Percentiles rank a stretch among this genome's conserved stretches.
phyloP scores from a whole-genome alignment of 2,888 invertebrate genomes.

The Linnaemya vulpina region DNA sequence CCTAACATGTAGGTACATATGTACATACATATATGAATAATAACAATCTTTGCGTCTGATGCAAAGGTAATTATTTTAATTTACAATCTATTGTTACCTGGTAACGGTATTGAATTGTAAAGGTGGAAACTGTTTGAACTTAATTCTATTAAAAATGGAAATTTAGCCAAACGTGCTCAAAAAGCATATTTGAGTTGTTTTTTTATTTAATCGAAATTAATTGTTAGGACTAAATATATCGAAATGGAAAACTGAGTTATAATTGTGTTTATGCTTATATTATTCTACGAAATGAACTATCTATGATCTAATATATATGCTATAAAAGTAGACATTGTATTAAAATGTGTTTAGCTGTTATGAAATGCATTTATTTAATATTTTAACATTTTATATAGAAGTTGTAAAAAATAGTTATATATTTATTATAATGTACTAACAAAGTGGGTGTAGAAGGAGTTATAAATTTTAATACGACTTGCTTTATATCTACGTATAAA shows the following conservation, averaged over 20 bases:
- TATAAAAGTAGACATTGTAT: no score
- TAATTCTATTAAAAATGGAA: no score
- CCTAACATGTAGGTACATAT: no score
- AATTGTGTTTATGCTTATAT: no score
- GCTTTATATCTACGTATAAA: slow-evolving; percentile 35
- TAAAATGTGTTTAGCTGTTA: neutral
- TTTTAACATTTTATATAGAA: slow-evolving; percentile 48
- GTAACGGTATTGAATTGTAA: slow-evolving; percentile 51
- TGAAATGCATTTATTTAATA: slow-evolving; percentile 61
- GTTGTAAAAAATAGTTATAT: slow-evolving; percentile 36
- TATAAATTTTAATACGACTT: slow-evolving; percentile 45
- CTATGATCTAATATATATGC: no score
- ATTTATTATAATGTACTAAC: slow-evolving; percentile 39
- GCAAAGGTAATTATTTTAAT: neutral
- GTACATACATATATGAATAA: no score
- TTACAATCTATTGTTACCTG: slow-evolving; percentile 68
- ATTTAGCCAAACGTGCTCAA: no score
- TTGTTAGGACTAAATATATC: no score
- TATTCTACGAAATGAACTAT: no score
- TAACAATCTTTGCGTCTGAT: neutral
- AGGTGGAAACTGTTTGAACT: neutral
- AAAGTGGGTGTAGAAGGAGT: slow-evolving; percentile 19
- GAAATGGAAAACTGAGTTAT: no score
- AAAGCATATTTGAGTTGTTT: no score
- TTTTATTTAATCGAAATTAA: no score